Evolutionary conservation across 2,797 vertebrate genomes (phyloP).

Genomic region (Avahi laniger): DNA sequence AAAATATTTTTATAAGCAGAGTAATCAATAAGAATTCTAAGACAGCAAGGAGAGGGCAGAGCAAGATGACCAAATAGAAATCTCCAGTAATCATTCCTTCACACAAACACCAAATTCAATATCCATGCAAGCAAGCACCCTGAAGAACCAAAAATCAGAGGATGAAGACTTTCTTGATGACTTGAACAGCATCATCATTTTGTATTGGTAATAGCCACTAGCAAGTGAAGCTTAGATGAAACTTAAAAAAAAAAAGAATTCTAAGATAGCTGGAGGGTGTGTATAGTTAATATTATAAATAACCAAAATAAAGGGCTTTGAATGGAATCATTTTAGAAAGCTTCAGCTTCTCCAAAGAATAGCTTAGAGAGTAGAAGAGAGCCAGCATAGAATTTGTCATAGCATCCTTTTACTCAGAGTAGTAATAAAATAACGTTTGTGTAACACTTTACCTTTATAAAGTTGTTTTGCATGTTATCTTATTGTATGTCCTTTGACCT

Average conservation of each 20-base stretch:
- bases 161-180: background rate
- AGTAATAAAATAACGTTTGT: background rate
- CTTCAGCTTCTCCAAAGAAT: background rate
- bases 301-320: constrained; percentile 7
- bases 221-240: background rate
- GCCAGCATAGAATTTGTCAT: background rate
- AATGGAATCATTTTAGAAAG: constrained; percentile 8
- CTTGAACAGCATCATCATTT: background rate
- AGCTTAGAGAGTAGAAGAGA: background rate
- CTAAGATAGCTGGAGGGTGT: background rate
- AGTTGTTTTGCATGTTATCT: background rate
- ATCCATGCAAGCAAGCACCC: background rate
- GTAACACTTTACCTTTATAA: background rate
- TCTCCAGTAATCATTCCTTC: background rate
- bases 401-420: background rate
- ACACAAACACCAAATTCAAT: background rate
- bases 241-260: background rate
- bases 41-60: background rate
- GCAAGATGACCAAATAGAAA: background rate
- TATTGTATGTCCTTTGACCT: background rate
- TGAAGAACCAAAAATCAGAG: background rate
- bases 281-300: constrained; percentile 10
- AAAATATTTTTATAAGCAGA: background rate
- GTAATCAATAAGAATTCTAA: constrained; percentile 10
- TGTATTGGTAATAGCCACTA: background rate